Evolutionary conservation across 2,797 vertebrate species (phyloP), one percentile per base, ranked within the genome.

Genomic region (Pachyuromys duprasi): DNA sequence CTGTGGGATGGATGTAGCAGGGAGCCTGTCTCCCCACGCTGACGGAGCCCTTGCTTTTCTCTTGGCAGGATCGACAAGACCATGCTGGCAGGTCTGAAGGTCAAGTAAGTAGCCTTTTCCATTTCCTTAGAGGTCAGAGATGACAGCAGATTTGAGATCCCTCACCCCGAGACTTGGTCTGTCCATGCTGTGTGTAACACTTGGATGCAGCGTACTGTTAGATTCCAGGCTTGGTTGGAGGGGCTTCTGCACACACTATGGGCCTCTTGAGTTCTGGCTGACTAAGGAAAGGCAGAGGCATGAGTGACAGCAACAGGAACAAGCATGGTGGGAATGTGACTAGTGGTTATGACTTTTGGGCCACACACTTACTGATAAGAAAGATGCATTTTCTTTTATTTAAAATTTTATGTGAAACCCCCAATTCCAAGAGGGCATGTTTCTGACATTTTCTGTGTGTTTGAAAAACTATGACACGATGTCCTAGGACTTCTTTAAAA

Each of bases 21-120:
- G 60, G 53, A 95, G 33, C 14, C 79, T 39, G 75, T n/a, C 65
- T 62, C 13, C 57, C 79, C 1, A 62, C 86, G 78, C 93, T 95
- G 95, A 97, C 75, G 0, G 1, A 87, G 24, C 28, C 75, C 53
- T 95, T 94, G 78, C 57, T 95, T 97, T 95, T 98, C 93, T 98
- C 96, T 98, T 96, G 98, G 80, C 98, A 99, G 99, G 99, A 99
- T 99, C 42, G 99, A 99, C 98, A 99, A 99, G 98, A 98, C 99
- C 8, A 99, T 99, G 98, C 98, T 99, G 84, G 98, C 99, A 87
- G 98, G 99, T 88, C 98, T 99, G 98, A 99, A 99, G 98, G 98
- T 99, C 97, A 99, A 99, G 99, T 99, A 98, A 99, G 99, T 99
- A 95, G 72, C 39, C 9, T 1, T 79, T 96, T 97, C 72, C 95